phyloP scores from a whole-genome alignment of 2,797 vertebrate genomes.

The Dipus sagitta region DNA sequence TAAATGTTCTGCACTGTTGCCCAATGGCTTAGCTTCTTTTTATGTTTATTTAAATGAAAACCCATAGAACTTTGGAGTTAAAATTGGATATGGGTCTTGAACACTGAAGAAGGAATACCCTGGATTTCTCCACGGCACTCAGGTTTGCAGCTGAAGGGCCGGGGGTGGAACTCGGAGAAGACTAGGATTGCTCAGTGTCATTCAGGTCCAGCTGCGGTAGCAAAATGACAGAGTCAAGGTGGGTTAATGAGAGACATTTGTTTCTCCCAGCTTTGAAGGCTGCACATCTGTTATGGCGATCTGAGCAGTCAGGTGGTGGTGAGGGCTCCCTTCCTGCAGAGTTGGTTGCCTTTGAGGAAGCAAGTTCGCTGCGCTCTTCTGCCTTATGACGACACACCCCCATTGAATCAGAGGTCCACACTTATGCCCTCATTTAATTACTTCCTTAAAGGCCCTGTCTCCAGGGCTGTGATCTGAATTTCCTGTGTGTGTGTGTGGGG shows the following conservation, averaged over 20 bases:
- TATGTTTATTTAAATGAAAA: slow-evolving; percentile 55
- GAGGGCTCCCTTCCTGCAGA: not conserved
- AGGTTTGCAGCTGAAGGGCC: slow-evolving; percentile 3
- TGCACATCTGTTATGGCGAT: not conserved
- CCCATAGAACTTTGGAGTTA: slow-evolving; percentile 25
- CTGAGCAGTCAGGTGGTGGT: not conserved
- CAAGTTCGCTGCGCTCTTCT: not conserved
- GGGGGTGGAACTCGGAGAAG: not conserved
- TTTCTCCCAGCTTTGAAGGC: not conserved
- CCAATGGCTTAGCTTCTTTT: slow-evolving; percentile 51
- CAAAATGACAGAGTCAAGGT: not conserved
- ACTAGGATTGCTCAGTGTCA: not conserved
- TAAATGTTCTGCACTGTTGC: slow-evolving; percentile 38
- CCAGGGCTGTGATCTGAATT: not conserved
- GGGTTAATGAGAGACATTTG: not conserved
- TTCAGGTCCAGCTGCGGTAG: not conserved
- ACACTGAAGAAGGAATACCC: not conserved
- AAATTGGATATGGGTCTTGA: slow-evolving; percentile 16
- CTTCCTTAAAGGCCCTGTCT: not conserved
- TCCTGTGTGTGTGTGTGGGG: not conserved
- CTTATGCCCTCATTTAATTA: not conserved
- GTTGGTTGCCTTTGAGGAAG: not conserved
- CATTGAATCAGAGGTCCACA: not conserved
- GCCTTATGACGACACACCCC: not conserved
- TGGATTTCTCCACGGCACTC: not conserved